phyloP scores from a whole-genome alignment of 2,888 invertebrate species.

The Pedicia rivosa region DNA sequence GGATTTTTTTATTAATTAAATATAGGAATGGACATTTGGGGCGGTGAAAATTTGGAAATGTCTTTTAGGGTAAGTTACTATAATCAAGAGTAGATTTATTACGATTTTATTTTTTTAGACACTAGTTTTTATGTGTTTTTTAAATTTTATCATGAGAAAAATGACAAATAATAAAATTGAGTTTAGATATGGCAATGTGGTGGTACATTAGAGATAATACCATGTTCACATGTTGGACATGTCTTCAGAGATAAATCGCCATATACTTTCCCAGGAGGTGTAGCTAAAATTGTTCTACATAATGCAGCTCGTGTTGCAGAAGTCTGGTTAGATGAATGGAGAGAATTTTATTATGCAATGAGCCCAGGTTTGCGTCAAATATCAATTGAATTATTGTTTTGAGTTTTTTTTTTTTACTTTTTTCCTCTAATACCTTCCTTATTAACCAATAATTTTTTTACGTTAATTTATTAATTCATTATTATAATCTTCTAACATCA shows the following conservation, averaged over 20 bases:
- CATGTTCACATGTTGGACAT: constrained; percentile 93
- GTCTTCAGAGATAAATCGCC: constrained; percentile 97
- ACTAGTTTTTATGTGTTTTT: no score
- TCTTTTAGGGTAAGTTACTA: constrained; percentile 31
- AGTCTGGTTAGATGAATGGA: constrained; percentile 99
- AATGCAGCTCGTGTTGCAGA: constrained; percentile 97
- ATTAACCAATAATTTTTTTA: background rate
- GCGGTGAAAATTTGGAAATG: constrained; percentile 40
- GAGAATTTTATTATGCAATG: constrained; percentile 98
- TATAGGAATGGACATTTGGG: constrained; percentile 99
- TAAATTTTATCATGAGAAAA: background rate
- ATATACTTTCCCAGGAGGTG: constrained; percentile 98
- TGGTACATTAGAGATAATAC: constrained; percentile 85
- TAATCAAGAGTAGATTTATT: background rate
- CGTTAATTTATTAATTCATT: background rate
- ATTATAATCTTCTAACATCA: no score
- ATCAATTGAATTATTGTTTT: no score
- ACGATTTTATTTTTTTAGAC: constrained; percentile 6
- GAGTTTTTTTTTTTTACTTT: background rate
- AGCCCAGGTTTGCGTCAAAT: constrained; percentile 72
- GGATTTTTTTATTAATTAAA: no score
- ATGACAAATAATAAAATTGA: constrained; percentile 2
- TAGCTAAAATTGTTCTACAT: constrained; percentile 90
- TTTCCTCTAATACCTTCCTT: no score
- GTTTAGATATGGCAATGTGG: constrained; percentile 92